Conservation (phyloP, 2,888 invertebrate genomes). For the Charanyca ferruginea region DNA sequence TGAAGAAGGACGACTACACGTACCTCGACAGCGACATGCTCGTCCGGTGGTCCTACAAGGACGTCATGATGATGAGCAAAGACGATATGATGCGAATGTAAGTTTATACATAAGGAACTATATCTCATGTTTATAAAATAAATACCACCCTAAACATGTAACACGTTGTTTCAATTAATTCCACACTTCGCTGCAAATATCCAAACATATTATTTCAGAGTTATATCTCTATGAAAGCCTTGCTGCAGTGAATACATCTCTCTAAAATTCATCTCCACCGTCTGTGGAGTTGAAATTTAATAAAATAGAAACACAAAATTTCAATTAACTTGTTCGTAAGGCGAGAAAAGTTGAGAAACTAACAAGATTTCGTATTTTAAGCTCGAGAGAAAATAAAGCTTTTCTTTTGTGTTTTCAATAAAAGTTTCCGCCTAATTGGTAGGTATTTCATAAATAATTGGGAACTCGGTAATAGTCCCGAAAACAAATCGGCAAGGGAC, state of each 20-base stretch:
- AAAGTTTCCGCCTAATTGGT: slow-evolving; percentile 48
- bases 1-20: slow-evolving; percentile 86
- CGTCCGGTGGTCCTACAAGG: slow-evolving; percentile 81
- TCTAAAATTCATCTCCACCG: slow-evolving; percentile 32
- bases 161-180: slow-evolving; percentile 30
- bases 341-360: slow-evolving; percentile 33
- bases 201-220: background rate
- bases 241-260: slow-evolving; percentile 38
- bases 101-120: slow-evolving; percentile 40
- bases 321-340: slow-evolving; percentile 54
- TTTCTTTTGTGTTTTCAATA: slow-evolving; percentile 34
- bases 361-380: slow-evolving; percentile 41
- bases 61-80: slow-evolving; percentile 83
- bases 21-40: slow-evolving; percentile 84
- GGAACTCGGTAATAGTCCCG: slow-evolving; percentile 49
- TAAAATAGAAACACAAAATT: slow-evolving; percentile 48
- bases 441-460: slow-evolving; percentile 52
- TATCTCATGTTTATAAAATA: slow-evolving; percentile 47
- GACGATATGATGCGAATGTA: slow-evolving; percentile 82
- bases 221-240: slow-evolving; percentile 15
- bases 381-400: slow-evolving; percentile 25
- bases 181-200: slow-evolving; percentile 7
- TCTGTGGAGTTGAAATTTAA: slow-evolving; percentile 35
- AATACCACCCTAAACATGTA: slow-evolving; percentile 53
- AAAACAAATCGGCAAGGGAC: slow-evolving; percentile 54